These are phyloP conservation scores for Adineta ricciae DNA, from an alignment of 2,888 invertebrate species.

Conservation along the genomic window DNA sequence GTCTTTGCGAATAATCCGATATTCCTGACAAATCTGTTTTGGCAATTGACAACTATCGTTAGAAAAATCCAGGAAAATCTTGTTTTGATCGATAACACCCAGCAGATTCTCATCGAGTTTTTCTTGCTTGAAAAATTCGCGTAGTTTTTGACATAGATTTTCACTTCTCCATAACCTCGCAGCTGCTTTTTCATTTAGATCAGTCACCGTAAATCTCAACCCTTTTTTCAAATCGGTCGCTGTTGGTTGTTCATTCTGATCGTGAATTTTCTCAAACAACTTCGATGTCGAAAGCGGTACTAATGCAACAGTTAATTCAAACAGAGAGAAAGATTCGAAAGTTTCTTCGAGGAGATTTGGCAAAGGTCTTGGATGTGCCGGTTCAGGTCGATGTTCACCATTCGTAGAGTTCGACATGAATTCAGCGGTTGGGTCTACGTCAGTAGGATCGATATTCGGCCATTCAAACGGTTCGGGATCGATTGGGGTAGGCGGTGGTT, in stretches of 20 bases:
- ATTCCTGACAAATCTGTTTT: background rate
- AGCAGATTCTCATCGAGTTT: background rate
- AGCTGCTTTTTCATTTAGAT: background rate
- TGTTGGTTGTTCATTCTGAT: background rate
- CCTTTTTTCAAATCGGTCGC: background rate
- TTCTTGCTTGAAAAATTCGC: background rate
- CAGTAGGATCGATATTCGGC: no score
- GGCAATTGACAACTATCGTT: background rate
- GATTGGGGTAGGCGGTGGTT: no score
- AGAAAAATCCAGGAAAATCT: background rate
- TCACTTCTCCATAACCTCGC: background rate
- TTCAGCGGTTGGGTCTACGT: no score
- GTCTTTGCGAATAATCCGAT: background rate
- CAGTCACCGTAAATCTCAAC: background rate
- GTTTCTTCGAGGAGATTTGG: no score
- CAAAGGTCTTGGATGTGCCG: no score
- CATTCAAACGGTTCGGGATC: no score
- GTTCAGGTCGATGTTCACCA: no score
- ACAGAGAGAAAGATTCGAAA: background rate
- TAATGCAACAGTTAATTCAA: background rate
- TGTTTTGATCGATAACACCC: background rate
- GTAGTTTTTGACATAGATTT: background rate
- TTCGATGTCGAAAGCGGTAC: background rate
- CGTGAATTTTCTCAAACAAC: background rate
- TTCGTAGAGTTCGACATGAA: no score